These are phyloP conservation scores for Andrena cerasifolii DNA, from an alignment of 1,140 invertebrate species.

Conservation along the genomic window DNA sequence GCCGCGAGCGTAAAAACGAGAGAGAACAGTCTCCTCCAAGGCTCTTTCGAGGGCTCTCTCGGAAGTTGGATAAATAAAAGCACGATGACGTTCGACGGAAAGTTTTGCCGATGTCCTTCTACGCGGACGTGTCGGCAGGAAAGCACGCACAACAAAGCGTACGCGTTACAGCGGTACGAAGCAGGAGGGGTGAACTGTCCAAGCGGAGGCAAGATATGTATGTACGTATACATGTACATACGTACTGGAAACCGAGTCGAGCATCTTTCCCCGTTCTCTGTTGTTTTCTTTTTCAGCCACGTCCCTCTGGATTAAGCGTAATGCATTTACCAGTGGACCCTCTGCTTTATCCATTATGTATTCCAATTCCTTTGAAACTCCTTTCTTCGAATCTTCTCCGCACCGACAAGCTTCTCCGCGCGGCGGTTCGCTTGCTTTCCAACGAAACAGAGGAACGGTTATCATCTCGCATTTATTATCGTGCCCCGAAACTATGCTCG, in stretches of 20 bases:
- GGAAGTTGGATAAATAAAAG: background rate
- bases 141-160: too few species aligned
- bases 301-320: background rate
- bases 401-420: conserved; percentile 12
- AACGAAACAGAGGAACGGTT: conserved; percentile 29
- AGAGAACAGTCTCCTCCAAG: background rate
- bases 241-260: background rate
- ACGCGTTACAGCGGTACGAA: too few species aligned
- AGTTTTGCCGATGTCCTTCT: background rate
- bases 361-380: background rate
- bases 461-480: conserved; percentile 48
- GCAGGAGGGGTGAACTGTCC: too few species aligned
- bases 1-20: background rate
- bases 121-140: background rate
- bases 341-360: background rate
- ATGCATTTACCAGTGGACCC: background rate
- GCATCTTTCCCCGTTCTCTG: background rate
- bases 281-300: background rate
- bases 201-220: too few species aligned
- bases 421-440: background rate
- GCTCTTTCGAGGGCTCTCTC: background rate
- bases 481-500: conserved; percentile 43
- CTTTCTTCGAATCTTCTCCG: background rate
- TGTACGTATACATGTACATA: too few species aligned
- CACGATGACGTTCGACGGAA: background rate